Base-by-base conservation (phyloP, 1,140 invertebrate species). In the Diorhabda sublineata region DNA sequence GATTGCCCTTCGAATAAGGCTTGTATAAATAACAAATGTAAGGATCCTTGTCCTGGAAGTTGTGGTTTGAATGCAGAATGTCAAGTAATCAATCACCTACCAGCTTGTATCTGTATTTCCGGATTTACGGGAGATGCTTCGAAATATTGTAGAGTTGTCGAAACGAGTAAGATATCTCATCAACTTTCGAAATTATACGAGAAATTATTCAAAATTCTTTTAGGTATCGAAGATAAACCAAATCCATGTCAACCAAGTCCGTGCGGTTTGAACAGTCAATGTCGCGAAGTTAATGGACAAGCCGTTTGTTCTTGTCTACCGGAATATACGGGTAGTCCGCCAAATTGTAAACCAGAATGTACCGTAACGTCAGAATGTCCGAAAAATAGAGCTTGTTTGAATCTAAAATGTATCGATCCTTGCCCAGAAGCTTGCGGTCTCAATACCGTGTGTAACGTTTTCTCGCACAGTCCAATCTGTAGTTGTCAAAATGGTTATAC, bases 51-150 rank as follows among this genome's bases (percentile, higher is more conserved):
- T 76, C 87, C 87, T 3, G 90, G 90, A 68, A 87, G 85, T 42
- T 91, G 90, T 79, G 90, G 90, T 9, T 83, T 83, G 67, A 92
- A 92, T 81, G 89, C 91, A 4, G 81, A 88, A 42, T 94, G 92
- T 76, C 87, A 87, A 79, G 88, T 92, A 2, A 84, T 88, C 5
- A 89, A 91, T 78, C 90, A 92, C 77, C 79, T 88, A 67, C 88
- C 91, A 42, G 83, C 85, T 8, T 94, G 92, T 78, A 86, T 84
- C 43, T 94, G 92, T 74, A 76, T 85, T 45, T 74, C 82, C 45
- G 90, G 90, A 26, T 93, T 87, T 75, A 86, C 86, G 45, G 91
- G 91, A 69, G 89, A 92, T 84, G 87, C 90, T 3, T 89, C 88
- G 76, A 81, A 79, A 71, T 84, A 84, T 69, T 91, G 90, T 73